Percentiles rank a stretch among this genome's conserved stretches.
Evolutionary conservation across 2,888 invertebrate genomes (phyloP).

Genomic region (Polydrusus pterygomalis): DNA sequence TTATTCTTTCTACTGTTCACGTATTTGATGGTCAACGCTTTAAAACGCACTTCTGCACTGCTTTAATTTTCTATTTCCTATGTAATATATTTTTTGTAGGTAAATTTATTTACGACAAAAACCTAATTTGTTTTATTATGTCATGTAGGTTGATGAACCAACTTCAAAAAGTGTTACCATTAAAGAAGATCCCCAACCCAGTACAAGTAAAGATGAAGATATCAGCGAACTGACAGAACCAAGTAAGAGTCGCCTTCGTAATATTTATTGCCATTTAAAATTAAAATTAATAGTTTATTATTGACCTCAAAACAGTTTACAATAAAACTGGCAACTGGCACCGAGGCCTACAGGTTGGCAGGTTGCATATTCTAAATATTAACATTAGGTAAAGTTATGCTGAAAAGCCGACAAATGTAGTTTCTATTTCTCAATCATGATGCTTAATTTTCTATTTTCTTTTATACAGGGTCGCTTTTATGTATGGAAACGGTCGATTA

Average conservation of each 20-base stretch:
- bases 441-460: too few species aligned
- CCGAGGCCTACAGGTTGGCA: too few species aligned
- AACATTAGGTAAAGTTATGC: too few species aligned
- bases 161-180: slow-evolving; percentile 62
- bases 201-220: slow-evolving; percentile 69
- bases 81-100: background rate
- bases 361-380: too few species aligned
- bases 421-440: too few species aligned
- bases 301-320: too few species aligned
- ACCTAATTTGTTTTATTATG: background rate
- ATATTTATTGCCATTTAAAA: too few species aligned
- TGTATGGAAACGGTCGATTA: too few species aligned
- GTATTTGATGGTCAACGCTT: slow-evolving; percentile 1
- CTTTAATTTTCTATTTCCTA: slow-evolving; percentile 24
- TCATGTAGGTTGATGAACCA: slow-evolving; percentile 60
- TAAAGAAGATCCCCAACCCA: slow-evolving; percentile 66
- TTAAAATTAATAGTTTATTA: too few species aligned
- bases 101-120: slow-evolving; percentile 1
- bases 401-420: too few species aligned
- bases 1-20: background rate
- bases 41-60: slow-evolving; percentile 19
- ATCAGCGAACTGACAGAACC: slow-evolving; percentile 66
- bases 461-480: too few species aligned
- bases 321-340: too few species aligned
- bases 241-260: slow-evolving; percentile 58